These are phyloP conservation scores for Danio kyathit DNA, from an alignment of 2,797 vertebrate species.

Conservation along the genomic window DNA sequence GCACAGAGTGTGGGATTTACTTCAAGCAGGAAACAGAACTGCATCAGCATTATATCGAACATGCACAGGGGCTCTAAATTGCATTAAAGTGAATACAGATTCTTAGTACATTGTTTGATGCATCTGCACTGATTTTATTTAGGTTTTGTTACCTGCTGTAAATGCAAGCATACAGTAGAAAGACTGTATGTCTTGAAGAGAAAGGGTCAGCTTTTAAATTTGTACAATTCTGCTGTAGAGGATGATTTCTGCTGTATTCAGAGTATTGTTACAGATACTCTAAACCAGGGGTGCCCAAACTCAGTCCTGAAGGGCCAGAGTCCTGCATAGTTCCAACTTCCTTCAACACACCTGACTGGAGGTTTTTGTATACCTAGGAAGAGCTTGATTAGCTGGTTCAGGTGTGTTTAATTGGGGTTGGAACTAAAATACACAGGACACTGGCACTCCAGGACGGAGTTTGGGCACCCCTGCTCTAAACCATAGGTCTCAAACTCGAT, in stretches of 20 bases:
- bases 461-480: neutral
- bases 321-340: no score
- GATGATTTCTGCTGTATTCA: neutral
- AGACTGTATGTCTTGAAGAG: neutral
- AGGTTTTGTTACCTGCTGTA: slow-evolving; percentile 18
- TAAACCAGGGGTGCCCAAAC: neutral
- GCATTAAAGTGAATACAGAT: neutral
- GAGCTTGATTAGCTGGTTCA: no score
- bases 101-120: neutral
- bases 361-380: no score
- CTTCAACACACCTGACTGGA: no score
- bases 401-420: no score
- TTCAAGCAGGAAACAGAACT: slow-evolving; percentile 73
- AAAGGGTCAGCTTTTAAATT: neutral
- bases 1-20: slow-evolving; percentile 77
- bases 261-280: neutral
- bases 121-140: slow-evolving; percentile 14
- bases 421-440: no score
- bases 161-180: neutral
- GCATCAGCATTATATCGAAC: slow-evolving; percentile 77
- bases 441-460: no score
- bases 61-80: slow-evolving; percentile 62
- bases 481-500: no score
- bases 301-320: no score
- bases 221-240: neutral